A percentile compares a stretch with the other conserved stretches of the same genome.
Conservation (phyloP, 2,888 invertebrate genomes). For the Diarsia mendica region DNA sequence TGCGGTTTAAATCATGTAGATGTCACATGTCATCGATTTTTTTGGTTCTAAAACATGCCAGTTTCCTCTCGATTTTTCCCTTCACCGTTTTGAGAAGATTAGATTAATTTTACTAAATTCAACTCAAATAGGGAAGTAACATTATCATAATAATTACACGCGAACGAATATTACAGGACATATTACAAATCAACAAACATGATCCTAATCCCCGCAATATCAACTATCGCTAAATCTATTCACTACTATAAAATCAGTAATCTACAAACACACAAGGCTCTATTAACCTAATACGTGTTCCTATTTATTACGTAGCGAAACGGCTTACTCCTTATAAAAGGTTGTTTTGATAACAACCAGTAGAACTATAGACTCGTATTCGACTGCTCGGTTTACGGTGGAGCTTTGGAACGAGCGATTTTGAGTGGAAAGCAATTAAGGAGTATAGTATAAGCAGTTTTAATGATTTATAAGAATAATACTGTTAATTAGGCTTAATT, state of each 20-base stretch:
- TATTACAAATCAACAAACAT: constrained; percentile 5
- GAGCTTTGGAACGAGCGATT: constrained; percentile 42
- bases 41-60: too few relatives aligned
- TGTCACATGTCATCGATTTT: too few relatives aligned
- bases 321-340: constrained; percentile 66
- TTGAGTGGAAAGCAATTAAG: not conserved
- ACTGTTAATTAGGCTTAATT: too few relatives aligned
- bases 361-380: constrained; percentile 63
- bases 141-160: too few relatives aligned
- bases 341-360: constrained; percentile 64
- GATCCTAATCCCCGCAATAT: not conserved
- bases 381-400: constrained; percentile 55
- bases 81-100: too few relatives aligned
- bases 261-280: constrained; percentile 49
- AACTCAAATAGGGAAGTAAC: too few relatives aligned
- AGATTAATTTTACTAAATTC: too few relatives aligned
- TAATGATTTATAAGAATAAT: not conserved
- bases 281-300: constrained; percentile 61
- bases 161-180: not conserved
- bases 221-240: constrained; percentile 29
- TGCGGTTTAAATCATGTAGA: too few relatives aligned
- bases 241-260: constrained; percentile 40
- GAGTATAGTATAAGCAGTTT: not conserved
- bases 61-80: too few relatives aligned
- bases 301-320: constrained; percentile 66